Evolutionary conservation across 2,797 vertebrate genomes (phyloP), one percentile per base, ranked within the genome.

Genomic region (Phataginus tricuspis): DNA sequence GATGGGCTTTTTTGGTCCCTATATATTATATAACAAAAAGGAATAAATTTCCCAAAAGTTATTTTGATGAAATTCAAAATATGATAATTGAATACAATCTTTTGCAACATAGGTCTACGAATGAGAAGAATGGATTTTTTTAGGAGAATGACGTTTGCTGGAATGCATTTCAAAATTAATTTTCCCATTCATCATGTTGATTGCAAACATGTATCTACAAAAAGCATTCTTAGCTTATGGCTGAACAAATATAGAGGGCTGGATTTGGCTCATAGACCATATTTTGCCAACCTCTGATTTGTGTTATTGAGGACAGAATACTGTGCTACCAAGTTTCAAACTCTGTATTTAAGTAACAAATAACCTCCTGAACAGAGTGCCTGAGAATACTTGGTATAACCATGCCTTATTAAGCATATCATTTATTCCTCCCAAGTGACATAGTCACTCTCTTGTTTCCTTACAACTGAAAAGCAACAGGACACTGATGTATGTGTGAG

Each of bases 1-100:
- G 27, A 51, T 29, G 77, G 72, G 34, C 5, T 83, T 72, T n/a
- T 15, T 1, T 31, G 27, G 15, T 14, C 63, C 42, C 92, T 83
- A 42, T 49, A 51, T 39, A 59, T 90, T 92, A 53, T 5, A 34
- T 78, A 85, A 88, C 1, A 77, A 71, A 37, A 86, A 7, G 92
- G 42, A 94, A 75, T 23, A 92, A 86, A 84, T 86, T 86, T 83
- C 45, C 16, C n/a, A 12, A 68, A 92, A 39, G 49, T 64, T 72
- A 69, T 91, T 57, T 64, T 97, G 25, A 45, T 51, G 42, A 95
- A 95, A 90, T 88, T 78, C 21, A 93, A 96, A 95, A 87, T 63
- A 86, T 55, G 53, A 39, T 80, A 45, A 53, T 77, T 57, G 12
- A 90, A 88, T 88, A 34, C 7, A 92, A 13, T 79, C 19, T 83